Conservation (phyloP, 2,888 invertebrate species). For the Tuta absoluta region DNA sequence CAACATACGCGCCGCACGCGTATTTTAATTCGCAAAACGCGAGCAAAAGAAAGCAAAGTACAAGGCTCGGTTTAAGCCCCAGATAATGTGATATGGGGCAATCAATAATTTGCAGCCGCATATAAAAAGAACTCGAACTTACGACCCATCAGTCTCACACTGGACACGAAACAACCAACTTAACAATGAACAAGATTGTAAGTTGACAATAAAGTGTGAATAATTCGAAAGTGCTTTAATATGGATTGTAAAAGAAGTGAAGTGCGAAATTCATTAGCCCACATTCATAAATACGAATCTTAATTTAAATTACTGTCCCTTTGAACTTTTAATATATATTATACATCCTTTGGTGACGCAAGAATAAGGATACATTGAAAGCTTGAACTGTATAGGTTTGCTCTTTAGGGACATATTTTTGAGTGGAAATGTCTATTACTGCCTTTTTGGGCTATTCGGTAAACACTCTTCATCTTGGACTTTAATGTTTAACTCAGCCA, state of each 20-base stretch:
- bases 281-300: neutral
- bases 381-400: too few relatives aligned
- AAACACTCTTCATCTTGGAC: too few relatives aligned
- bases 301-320: too few relatives aligned
- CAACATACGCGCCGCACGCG: slow-evolving; percentile 24
- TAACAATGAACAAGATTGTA: slow-evolving; percentile 56
- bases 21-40: slow-evolving; percentile 43
- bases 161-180: slow-evolving; percentile 36
- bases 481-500: too few relatives aligned
- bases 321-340: too few relatives aligned
- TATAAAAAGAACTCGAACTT: slow-evolving; percentile 54
- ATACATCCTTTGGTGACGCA: too few relatives aligned
- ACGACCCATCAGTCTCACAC: slow-evolving; percentile 57
- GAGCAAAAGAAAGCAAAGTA: slow-evolving; percentile 49
- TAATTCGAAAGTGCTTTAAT: neutral
- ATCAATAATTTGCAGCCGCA: slow-evolving; percentile 50
- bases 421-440: too few relatives aligned
- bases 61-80: slow-evolving; percentile 34
- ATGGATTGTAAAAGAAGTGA: slow-evolving; percentile 1
- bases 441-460: too few relatives aligned
- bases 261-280: neutral
- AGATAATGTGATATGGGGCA: slow-evolving; percentile 53
- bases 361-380: too few relatives aligned
- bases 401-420: too few relatives aligned
- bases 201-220: slow-evolving; percentile 37